These are phyloP conservation scores for Tonatia bakeri DNA, from an alignment of 2,113 vertebrate genomes.

Conservation along the genomic window DNA sequence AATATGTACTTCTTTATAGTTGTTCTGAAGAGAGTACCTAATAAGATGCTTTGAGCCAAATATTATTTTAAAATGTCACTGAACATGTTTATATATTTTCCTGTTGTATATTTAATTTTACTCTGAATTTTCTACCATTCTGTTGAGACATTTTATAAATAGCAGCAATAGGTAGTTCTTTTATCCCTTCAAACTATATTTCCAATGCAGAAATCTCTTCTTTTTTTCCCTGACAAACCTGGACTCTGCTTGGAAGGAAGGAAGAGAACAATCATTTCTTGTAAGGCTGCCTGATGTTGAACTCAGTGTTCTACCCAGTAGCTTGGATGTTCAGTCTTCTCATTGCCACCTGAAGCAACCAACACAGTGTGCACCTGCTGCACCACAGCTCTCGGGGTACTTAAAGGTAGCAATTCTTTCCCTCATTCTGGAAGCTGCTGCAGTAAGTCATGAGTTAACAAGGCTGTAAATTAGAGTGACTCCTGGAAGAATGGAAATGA, in stretches of 20 bases:
- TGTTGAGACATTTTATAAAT: slow-evolving; percentile 4
- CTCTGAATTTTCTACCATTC: neutral
- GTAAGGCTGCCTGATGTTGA: rapidly evolving
- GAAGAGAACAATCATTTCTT: neutral
- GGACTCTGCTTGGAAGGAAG: neutral
- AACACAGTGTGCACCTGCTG: neutral
- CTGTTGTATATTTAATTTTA: neutral
- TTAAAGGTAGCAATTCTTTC: rapidly evolving
- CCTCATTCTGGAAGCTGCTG: neutral
- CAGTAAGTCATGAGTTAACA: neutral
- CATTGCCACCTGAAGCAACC: neutral
- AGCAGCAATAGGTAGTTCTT: neutral
- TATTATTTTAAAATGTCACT: slow-evolving; percentile 10
- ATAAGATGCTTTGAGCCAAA: neutral
- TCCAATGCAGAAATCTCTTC: neutral
- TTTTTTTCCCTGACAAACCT: neutral
- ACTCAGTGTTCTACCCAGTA: neutral
- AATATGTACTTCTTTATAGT: slow-evolving; percentile 18
- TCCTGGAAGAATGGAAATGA: neutral
- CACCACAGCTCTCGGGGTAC: neutral
- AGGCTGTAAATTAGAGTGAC: neutral
- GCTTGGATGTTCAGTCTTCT: neutral
- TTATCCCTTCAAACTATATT: neutral
- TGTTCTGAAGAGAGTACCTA: slow-evolving; percentile 18
- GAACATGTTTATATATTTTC: slow-evolving; percentile 21